Evolutionary conservation across 1,140 invertebrate genomes (phyloP), one percentile per base, ranked within the genome.

Genomic region (Drosophila yakuba): DNA sequence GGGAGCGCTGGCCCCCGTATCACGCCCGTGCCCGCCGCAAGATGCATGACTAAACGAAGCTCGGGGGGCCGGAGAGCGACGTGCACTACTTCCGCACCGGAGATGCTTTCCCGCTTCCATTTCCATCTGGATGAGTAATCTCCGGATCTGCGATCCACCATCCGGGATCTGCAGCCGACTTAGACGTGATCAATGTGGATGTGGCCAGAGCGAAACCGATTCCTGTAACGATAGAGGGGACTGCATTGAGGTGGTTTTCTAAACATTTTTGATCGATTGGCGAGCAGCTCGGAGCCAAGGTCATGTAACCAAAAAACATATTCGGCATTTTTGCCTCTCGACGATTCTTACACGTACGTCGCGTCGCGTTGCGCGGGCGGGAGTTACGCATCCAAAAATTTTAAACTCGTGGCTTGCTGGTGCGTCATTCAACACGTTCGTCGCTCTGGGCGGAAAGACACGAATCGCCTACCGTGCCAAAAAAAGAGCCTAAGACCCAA

Each of bases 381-480:
- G 64, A 25, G 52, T 72, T 71, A 72, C 68, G 68, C 68, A 72
- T 71, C 51, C 44, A 58, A 50, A 50, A 55, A 47, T 48, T 48
- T 25, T 25, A 39, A 32, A 58, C 58, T 57, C 67, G 48, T 54
- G 17, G 51, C 7, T 54, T 10, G 4, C 20, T 1, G 28, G 32
- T 55, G 58, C 74, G 55, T 60, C 69, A 61, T 74, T 48, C 58
- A 75, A 83, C 80, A 83, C 80, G 80, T 83, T 84, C 76, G 50
- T 28, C 48, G 54, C 55, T 56, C 67, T 54, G 38, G 23, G 11
- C 38, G n/a, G 36, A 71, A 63, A 23, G 67, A 61, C 79, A 81
- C 79, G 79, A 82, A 64, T 17, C 14, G 44, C 57, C 35, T 14
- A 20, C 54, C 35, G 55, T 67, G 36, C 54, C 35, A 35, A 36